Percentiles rank a stretch among this genome's conserved stretches.
phyloP scores from a whole-genome alignment of 2,797 vertebrate genomes.

The Hemibagrus guttatus region DNA sequence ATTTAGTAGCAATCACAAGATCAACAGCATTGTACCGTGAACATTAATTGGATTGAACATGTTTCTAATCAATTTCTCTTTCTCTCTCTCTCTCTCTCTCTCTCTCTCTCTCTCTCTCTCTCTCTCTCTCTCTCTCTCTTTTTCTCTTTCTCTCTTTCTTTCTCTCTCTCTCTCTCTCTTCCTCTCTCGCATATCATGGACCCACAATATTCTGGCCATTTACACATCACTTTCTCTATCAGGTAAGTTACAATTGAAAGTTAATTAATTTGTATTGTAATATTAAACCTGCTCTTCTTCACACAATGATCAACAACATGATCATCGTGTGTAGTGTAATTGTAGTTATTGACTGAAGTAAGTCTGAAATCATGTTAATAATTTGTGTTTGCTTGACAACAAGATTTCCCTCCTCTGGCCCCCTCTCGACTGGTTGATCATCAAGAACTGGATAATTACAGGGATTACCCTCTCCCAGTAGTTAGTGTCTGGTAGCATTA shows the following conservation, averaged over 20 bases:
- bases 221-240: neutral
- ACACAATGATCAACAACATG: too few relatives aligned
- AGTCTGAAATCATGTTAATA: neutral
- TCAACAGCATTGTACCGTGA: neutral
- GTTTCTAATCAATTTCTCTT: neutral
- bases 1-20: neutral
- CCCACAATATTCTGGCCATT: neutral
- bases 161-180: neutral
- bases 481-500: constrained; percentile 25
- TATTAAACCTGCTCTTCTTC: neutral
- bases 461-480: constrained; percentile 23
- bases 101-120: neutral
- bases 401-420: neutral
- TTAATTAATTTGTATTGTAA: neutral
- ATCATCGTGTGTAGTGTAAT: neutral
- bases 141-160: neutral
- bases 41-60: neutral
- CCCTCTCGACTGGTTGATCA: neutral
- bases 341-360: neutral
- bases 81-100: neutral
- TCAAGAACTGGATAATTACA: constrained; percentile 24
- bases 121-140: neutral
- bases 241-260: constrained; percentile 10
- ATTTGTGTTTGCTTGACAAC: constrained; percentile 1
- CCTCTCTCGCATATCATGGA: neutral